Evolutionary conservation across 2,113 vertebrate species (phyloP), one percentile per base, ranked within the genome.

Genomic region (Rhinopithecus roxellana): DNA sequence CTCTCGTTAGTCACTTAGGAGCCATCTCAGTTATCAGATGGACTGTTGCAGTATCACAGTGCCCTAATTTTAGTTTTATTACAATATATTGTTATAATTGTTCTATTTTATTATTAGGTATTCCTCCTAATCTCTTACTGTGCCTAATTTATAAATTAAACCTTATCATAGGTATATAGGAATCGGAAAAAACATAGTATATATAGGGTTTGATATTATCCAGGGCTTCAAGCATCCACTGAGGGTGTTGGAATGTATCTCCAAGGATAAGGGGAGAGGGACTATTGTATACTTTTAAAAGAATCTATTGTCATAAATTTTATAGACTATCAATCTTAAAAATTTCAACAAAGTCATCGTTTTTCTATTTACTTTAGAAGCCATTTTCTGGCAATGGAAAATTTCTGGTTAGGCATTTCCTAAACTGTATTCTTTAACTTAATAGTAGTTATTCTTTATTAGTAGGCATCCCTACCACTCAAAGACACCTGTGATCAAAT

Each of bases 321-420:
- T 83, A 94, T 40, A 72, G 9, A 78, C 17, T 77, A 69, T 69
- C 35, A 70, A 75, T 78, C 40, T 92, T 83, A 92, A 94, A 89
- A 59, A 50, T 43, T 70, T 93, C 70, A 70, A 59, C 23, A 25
- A 80, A 82, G 52, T 38, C 22, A 40, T 59, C 59, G 8, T 84
- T 82, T 92, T 81, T 89, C 90, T 79, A 52, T 43, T 78, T 59
- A 79, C 11, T 78, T 96, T 93, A 78, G 93, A 89, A 52, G 27
- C 30, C 43, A 52, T 70, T 78, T 93, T 83, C 77, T 92, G 79
- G 43, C 59, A 86, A 52, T n/a, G n/a, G 45, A 72, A 35, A 72
- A 74, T 57, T 93, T 93, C 43, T 84, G 52, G 52, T 32, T 85
- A 80, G 89, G 78, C 59, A 79, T 95, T 95, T 96, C 78, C n/a